Conservation (phyloP, 2,888 invertebrate species). For the Tachina lurida region DNA sequence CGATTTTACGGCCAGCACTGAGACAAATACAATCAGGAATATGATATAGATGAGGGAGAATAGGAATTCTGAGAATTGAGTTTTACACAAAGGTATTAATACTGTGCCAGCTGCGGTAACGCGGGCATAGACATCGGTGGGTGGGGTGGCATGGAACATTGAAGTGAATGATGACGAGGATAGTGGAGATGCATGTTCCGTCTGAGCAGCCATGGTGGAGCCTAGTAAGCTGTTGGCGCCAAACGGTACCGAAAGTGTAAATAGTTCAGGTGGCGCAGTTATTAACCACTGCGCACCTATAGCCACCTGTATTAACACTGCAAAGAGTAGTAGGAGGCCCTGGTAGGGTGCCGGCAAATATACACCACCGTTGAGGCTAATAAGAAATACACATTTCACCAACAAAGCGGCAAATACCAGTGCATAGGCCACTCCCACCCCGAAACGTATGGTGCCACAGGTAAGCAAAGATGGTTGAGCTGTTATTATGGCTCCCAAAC, state of each 20-base stretch:
- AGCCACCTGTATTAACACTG: conserved; percentile 94
- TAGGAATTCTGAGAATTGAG: conserved; percentile 88
- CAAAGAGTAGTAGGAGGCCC: conserved; percentile 93
- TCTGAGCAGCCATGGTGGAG: conserved; percentile 77
- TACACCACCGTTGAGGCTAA: conserved; percentile 95
- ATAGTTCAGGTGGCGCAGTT: conserved; percentile 88
- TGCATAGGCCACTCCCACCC: conserved; percentile 91
- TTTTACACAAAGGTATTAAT: conserved; percentile 85
- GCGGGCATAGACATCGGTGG: conserved; percentile 78
- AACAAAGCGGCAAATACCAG: conserved; percentile 95
- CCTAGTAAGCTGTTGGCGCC: conserved; percentile 77
- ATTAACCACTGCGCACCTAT: conserved; percentile 93
- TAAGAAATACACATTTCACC: conserved; percentile 96
- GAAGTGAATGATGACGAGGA: conserved; percentile 78
- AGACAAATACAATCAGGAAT: conserved; percentile 92
- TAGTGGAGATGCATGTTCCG: conserved; percentile 71
- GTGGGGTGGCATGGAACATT: conserved; percentile 59
- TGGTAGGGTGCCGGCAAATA: conserved; percentile 97
- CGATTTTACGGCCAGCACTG: conserved; percentile 92
- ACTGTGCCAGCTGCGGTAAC: conserved; percentile 80
- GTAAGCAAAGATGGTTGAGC: conserved; percentile 90
- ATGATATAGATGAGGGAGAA: conserved; percentile 92
- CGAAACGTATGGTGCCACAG: conserved; percentile 92
- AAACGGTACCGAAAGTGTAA: conserved; percentile 82
- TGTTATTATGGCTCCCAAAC: conserved; percentile 90